Base-by-base conservation (phyloP, 1,140 invertebrate species). In the Pachypsylla venusta region DNA sequence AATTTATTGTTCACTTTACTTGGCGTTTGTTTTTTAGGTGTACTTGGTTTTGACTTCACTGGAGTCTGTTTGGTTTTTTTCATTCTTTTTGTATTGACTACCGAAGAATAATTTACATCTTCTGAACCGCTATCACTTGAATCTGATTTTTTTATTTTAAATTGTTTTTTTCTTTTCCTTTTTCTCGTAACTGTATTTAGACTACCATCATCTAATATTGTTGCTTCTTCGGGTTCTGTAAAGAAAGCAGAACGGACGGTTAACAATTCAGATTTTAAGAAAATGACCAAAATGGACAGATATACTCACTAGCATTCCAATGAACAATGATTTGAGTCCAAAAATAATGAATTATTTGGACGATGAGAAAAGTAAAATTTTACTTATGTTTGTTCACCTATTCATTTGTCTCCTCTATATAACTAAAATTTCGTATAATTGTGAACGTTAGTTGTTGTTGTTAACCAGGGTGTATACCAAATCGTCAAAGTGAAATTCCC, bases 201-300 rank as follows among this genome's bases (percentile, higher is more conserved):
- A 57, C 77, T 77, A 4, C 77, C 77, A 25, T 74, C 77, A 54
- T 79, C 77, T 30, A 70, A 76, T 1, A 79, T 69, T 4, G 69
- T 65, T 2, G 73, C 77, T 54, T 80, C 76, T 24, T 74, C 66
- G 0, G 76, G 70, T 61, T 79, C 76, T 75, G 57, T 16, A 66
- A 65, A 61, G 40, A 55, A 42, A 25, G 53, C 56, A 62, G 55
- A 40, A 60, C 28, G 24, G 25, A 53, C 26, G 22, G 24, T 20
- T 13, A 26, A 56, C 55, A 53, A 39, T 27, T 16, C 53, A 61
- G n/a, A 30, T 2, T 57, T 25, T 60, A 7, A 20, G 24, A 48
- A 53, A 13, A 56, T 7, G 10, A 13, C n/a, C 13, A 5, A 13
- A 13, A 57, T 16, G 14, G 5, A 25, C 14, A 25, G 16, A 48